Conservation (phyloP, 2,888 invertebrate species). For the Conops quadrifasciatus region DNA sequence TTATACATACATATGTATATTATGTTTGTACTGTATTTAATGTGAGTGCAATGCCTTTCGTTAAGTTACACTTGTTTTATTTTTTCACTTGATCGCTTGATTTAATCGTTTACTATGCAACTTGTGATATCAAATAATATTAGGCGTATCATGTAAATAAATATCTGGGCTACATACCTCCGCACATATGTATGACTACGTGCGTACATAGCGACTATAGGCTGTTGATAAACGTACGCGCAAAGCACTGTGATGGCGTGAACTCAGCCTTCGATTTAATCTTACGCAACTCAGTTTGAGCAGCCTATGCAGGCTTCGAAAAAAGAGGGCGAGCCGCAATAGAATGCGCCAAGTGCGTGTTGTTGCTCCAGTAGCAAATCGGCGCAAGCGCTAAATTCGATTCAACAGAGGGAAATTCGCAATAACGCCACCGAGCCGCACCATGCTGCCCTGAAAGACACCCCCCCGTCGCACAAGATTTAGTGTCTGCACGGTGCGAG, state of each 20-base stretch:
- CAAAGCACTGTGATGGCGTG: background rate
- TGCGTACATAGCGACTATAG: background rate
- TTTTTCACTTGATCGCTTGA: background rate
- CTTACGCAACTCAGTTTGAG: background rate
- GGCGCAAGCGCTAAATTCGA: background rate
- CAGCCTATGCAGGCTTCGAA: background rate
- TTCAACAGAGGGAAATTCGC: constrained; percentile 20
- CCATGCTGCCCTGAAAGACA: constrained; percentile 39
- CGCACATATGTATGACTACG: background rate
- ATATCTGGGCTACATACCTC: background rate
- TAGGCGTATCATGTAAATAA: background rate
- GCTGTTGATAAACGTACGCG: no score
- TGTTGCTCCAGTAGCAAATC: constrained; percentile 3
- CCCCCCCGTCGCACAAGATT: constrained; percentile 41
- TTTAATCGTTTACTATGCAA: background rate
- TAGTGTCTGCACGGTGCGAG: constrained; percentile 6
- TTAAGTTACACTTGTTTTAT: background rate
- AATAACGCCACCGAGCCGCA: constrained; percentile 21
- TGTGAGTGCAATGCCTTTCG: no score
- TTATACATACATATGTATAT: no score
- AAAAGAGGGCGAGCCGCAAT: background rate
- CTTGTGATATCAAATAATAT: background rate
- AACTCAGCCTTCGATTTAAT: background rate
- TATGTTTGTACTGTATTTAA: no score
- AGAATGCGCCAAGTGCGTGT: constrained; percentile 1